phyloP scores from a whole-genome alignment of 2,888 invertebrate genomes.

The Lampropteryx suffumata region DNA sequence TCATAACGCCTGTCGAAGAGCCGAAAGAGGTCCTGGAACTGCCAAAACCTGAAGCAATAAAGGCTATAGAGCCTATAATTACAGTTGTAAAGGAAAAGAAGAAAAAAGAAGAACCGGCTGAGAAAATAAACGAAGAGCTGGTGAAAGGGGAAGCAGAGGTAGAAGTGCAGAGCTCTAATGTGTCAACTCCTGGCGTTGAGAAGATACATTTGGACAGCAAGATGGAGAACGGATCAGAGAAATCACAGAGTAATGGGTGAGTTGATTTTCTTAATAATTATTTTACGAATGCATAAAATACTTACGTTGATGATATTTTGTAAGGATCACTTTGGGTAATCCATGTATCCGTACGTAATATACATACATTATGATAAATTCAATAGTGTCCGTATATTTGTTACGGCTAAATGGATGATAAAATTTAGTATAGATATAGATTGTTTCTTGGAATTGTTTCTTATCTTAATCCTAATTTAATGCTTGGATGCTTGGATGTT shows the following conservation, averaged over 20 bases:
- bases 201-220: constrained; percentile 54
- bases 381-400: too few relatives aligned
- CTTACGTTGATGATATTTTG: not conserved
- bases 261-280: constrained; percentile 40
- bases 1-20: constrained; percentile 74
- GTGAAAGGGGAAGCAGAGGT: constrained; percentile 83
- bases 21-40: constrained; percentile 51
- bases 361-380: too few relatives aligned
- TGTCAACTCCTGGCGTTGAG: constrained; percentile 62
- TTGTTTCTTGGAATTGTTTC: too few relatives aligned
- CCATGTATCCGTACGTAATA: too few relatives aligned
- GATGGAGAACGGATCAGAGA: constrained; percentile 60
- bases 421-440: too few relatives aligned
- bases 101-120: constrained; percentile 56
- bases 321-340: too few relatives aligned
- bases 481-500: too few relatives aligned
- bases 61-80: constrained; percentile 67
- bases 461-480: too few relatives aligned
- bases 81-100: constrained; percentile 69
- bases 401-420: too few relatives aligned
- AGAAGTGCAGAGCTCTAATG: constrained; percentile 84
- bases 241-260: constrained; percentile 76
- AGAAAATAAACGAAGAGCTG: constrained; percentile 69
- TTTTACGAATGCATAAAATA: too few relatives aligned
- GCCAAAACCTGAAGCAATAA: constrained; percentile 43